Base-by-base conservation (phyloP, 2,113 vertebrate genomes). In the Triplophysa tibetana region DNA sequence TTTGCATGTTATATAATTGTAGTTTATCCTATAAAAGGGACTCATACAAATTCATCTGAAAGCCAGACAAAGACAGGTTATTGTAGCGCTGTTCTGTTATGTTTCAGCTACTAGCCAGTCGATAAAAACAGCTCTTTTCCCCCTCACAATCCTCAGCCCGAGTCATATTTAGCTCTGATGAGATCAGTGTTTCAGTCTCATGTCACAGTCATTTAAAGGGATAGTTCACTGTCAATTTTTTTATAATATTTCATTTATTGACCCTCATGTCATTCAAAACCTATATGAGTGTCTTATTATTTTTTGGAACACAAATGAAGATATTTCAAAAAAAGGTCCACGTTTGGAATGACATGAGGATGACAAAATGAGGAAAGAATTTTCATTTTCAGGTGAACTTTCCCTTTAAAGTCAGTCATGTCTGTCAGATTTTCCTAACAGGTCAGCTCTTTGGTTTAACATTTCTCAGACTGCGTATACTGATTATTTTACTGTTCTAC, bases 91-190 rank as follows among this genome's bases (percentile, higher is more conserved):
- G 23, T 54, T 54, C 17, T 26, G 48, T 29, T 70, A 38, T 45
- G 16, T 52, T 52, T 70, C 10, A 29, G 24, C 12, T 12, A 11
- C 17, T 33, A 29, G 24, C 19, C 29, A 11, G 26, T 33, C 11
- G 26, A 56, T 70, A 72, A 56, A 56, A 72, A n/a, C 13, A 16
- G n/a, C 54, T 54, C 24, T 19, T 19, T 45, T 68, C 11, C 33
- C 11, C 69, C 24, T 70, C 26, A 2, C 52, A n/a, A 54, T 70
- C 50, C 23, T 70, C 48, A 33, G 19, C 48, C 2, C 63, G 41
- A 16, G 33, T 43, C 21, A 60, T 29, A 61, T 43, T 58, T 21
- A 50, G 17, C 67, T 70, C 23, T 69, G 54, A 9, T 78, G 65
- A 38, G 17, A 58, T 61, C 33, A 60, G 33, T 58, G 12, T 70